phyloP scores from a whole-genome alignment of 1,140 invertebrate species.

The Heliconius hewitsoni region DNA sequence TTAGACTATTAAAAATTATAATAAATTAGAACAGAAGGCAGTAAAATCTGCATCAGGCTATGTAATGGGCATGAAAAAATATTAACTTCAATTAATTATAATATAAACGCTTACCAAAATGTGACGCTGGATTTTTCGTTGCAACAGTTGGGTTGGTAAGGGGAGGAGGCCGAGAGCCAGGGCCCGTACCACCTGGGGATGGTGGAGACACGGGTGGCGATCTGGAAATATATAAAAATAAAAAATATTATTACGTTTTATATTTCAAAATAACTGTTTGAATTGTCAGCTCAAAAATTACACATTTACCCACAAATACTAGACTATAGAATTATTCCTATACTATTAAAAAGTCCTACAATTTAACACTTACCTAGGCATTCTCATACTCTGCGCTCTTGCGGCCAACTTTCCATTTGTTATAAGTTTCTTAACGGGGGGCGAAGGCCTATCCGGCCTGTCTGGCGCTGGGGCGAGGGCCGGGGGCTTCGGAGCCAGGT shows the following conservation, averaged over 20 bases:
- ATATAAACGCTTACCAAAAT: constrained; percentile 56
- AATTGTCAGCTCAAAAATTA: too few species aligned
- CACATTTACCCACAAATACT: too few species aligned
- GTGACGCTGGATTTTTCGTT: constrained; percentile 70
- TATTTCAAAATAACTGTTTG: too few species aligned
- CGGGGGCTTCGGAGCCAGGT: constrained; percentile 82
- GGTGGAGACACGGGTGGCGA: constrained; percentile 73
- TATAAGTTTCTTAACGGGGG: constrained; percentile 75
- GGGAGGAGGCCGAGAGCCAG: constrained; percentile 52
- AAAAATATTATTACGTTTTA: too few species aligned
- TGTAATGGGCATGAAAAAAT: too few species aligned
- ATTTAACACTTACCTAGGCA: constrained; percentile 67
- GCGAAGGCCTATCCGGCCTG: constrained; percentile 74
- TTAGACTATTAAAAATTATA: too few species aligned
- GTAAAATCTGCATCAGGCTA: too few species aligned
- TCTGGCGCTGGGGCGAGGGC: constrained; percentile 51
- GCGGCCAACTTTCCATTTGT: constrained; percentile 78
- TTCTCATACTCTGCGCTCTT: constrained; percentile 81
- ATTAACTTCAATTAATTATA: too few species aligned
- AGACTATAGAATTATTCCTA: too few species aligned
- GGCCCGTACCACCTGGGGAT: constrained; percentile 53
- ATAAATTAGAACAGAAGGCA: too few species aligned
- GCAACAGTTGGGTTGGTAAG: constrained; percentile 54
- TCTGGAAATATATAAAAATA: constrained; percentile 39
- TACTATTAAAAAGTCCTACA: not conserved